Evolutionary conservation across 2,113 vertebrate species (phyloP).

Genomic region (Bagarius yarrelli): DNA sequence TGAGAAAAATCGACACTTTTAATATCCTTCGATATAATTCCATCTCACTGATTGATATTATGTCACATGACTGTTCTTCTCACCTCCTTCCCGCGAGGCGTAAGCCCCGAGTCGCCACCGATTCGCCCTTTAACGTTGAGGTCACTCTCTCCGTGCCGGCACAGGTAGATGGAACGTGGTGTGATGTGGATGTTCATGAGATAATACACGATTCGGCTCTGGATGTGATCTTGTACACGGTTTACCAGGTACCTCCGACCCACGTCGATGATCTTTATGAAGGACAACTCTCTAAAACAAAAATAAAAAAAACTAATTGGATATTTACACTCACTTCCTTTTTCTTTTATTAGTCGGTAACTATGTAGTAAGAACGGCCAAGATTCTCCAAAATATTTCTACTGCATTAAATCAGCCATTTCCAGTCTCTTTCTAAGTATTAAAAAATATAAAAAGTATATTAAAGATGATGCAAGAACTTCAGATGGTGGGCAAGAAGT

Average conservation of each 20-base stretch:
- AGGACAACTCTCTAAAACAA: constrained; percentile 85
- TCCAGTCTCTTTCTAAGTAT: no score
- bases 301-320: background rate
- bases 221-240: constrained; percentile 93
- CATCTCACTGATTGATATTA: background rate
- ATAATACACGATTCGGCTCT: constrained; percentile 98
- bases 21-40: background rate
- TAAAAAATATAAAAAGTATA: no score
- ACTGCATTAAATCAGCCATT: background rate
- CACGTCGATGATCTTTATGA: constrained; percentile 98
- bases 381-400: background rate
- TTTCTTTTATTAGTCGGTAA: no score
- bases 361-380: background rate
- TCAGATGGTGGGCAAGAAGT: no score
- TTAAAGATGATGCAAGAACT: no score
- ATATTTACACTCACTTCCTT: no score
- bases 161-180: constrained; percentile 96
- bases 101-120: constrained; percentile 92
- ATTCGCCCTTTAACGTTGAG: constrained; percentile 92
- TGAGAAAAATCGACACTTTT: constrained; percentile 56
- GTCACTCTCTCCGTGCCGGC: constrained; percentile 97
- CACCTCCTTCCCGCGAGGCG: constrained; percentile 82
- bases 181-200: constrained; percentile 99
- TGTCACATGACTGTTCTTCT: background rate
- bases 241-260: constrained; percentile 94